These are phyloP conservation scores for Calyptommatus sinebrachiatus DNA, from an alignment of 2,113 vertebrate genomes.

Conservation along the genomic window DNA sequence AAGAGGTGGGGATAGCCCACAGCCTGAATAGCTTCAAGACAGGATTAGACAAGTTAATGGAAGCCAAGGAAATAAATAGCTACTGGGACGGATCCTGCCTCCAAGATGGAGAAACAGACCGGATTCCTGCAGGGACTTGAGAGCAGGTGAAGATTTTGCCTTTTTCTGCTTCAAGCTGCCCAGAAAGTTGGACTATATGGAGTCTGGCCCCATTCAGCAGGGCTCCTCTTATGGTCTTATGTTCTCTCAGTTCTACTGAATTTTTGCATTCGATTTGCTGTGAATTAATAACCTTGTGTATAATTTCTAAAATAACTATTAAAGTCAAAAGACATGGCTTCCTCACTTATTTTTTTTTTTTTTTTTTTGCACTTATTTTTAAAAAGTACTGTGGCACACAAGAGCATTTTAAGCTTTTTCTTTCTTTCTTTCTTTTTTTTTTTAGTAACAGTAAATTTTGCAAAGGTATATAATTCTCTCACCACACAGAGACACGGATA, in stretches of 20 bases:
- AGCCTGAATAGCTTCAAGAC: too few relatives aligned
- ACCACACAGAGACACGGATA: conserved; percentile 50
- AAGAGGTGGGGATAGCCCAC: too few relatives aligned
- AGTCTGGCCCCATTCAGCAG: too few relatives aligned
- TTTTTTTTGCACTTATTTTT: conserved; percentile 66
- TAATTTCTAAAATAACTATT: conserved; percentile 59
- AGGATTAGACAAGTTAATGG: too few relatives aligned
- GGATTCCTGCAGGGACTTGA: too few relatives aligned
- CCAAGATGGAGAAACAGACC: too few relatives aligned
- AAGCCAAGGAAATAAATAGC: too few relatives aligned
- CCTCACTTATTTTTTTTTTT: conserved; percentile 53
- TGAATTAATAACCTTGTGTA: conserved; percentile 13
- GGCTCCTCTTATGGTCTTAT: too few relatives aligned
- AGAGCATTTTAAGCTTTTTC: neutral
- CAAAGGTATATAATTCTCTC: conserved; percentile 60
- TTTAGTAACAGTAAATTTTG: conserved; percentile 37
- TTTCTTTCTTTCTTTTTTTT: neutral
- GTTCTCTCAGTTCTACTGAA: neutral
- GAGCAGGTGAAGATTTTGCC: too few relatives aligned
- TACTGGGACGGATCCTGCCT: too few relatives aligned
- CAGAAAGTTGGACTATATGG: too few relatives aligned
- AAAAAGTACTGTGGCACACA: conserved; percentile 48
- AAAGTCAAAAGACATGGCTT: conserved; percentile 58
- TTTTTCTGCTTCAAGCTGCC: too few relatives aligned
- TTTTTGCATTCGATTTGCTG: neutral